A percentile compares a stretch with the other conserved stretches of the same genome.
phyloP scores from a whole-genome alignment of 2,888 invertebrate species.

The Epirrhoe alternata region DNA sequence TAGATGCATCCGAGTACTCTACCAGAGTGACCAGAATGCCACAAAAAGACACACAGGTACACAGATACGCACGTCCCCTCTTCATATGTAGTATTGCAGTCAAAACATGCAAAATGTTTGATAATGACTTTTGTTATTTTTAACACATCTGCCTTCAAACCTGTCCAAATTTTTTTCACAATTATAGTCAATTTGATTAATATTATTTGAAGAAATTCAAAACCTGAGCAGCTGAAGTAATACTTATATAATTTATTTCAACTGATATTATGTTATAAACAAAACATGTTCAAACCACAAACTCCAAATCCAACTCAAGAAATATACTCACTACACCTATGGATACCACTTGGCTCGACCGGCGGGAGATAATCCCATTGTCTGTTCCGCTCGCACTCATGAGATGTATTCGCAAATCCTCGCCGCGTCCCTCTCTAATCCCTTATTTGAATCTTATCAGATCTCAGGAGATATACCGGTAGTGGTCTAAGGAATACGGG shows the following conservation, averaged over 20 bases:
- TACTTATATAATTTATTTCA: not conserved
- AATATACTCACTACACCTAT: conserved; percentile 52
- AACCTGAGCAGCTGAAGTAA: conserved; percentile 2
- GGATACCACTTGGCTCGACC: conserved; percentile 73
- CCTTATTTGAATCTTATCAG: conserved; percentile 86
- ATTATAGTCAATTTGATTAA: conserved; percentile 9
- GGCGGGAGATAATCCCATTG: conserved; percentile 79
- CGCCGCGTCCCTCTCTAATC: conserved; percentile 78
- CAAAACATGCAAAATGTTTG: not conserved
- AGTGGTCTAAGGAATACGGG: conserved; percentile 61
- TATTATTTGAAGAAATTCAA: not conserved
- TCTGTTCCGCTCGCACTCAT: conserved; percentile 67
- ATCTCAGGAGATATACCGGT: conserved; percentile 83
- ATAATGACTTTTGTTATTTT: not conserved
- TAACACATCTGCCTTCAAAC: conserved; percentile 14
- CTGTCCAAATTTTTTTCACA: not conserved
- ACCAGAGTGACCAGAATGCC: too few species aligned
- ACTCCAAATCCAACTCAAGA: conserved; percentile 55
- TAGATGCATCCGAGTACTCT: too few species aligned
- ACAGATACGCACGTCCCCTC: too few species aligned
- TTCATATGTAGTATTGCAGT: too few species aligned
- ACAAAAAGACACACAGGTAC: too few species aligned
- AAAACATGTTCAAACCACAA: conserved; percentile 36
- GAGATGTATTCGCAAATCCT: conserved; percentile 75
- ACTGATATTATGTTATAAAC: not conserved